Base-by-base conservation (phyloP, 2,113 vertebrate genomes). In the Hemibagrus wyckioides region DNA sequence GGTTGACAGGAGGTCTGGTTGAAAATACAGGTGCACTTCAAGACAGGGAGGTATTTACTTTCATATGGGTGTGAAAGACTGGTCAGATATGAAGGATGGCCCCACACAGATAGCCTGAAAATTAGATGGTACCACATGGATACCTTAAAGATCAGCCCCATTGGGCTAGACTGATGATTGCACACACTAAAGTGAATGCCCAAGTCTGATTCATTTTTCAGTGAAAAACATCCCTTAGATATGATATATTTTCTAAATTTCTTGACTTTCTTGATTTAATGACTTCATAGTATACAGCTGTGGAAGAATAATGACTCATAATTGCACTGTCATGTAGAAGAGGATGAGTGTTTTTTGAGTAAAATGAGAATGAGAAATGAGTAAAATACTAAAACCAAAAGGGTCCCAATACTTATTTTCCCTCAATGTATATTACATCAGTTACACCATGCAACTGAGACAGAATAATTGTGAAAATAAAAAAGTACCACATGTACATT, bases 371-470 rank as follows among this genome's bases (percentile, higher is more conserved):
- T n/a, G n/a, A n/a, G n/a, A n/a, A n/a, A n/a, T n/a, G n/a, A n/a
- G n/a, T 77, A 77, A 77, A 77, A 77, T 30, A 19, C 44, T 25
- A 77, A 77, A 52, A n/a, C 4, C 69, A 36, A 69, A 76, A 76
- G 23, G 15, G 41, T 7, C 73, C 75, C 39, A 30, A 52, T 77
- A 52, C 44, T 52, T 77, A 19, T 77, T 77, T 52, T 15, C 0
- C 28, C 28, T 50, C 13, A 28, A 11, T 25, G 4, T 44, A 44
- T 25, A 36, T 17, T 57, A 23, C 23, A 75, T 23, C 5, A 56
- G 69, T 57, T 85, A 7, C 13, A 50, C 28, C 56, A 30, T 36
- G 21, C 19, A 79, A 36, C n/a, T 65, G 23, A 61, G 41, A 21
- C 79, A 61, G n/a, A 57, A 77, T 21, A 33, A 11, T 54, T 76